A percentile compares a stretch with the other conserved stretches of the same genome.
Conservation (phyloP, 2,888 invertebrate genomes). For the Agriopis leucophaearia region DNA sequence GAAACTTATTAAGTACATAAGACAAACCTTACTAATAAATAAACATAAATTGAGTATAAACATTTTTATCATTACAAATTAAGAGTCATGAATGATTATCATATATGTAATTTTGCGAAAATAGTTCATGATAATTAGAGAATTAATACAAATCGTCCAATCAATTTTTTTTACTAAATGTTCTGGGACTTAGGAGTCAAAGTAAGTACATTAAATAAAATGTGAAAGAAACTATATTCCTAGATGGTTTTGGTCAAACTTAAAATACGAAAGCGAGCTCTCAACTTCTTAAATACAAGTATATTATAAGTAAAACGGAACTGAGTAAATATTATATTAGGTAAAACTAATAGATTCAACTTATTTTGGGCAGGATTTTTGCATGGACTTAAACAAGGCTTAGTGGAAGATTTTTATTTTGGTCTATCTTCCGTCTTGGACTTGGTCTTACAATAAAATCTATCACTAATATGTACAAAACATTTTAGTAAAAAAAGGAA, state of each 20-base stretch:
- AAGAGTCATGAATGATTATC: neutral
- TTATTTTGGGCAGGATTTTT: neutral
- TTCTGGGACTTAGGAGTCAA: neutral
- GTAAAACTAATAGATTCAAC: slow-evolving; percentile 6
- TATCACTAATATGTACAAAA: slow-evolving; percentile 81
- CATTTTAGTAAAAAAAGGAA: slow-evolving; percentile 43
- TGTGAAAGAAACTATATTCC: slow-evolving; percentile 5
- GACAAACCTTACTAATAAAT: slow-evolving; percentile 54
- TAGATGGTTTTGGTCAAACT: slow-evolving; percentile 22
- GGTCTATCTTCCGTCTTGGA: slow-evolving; percentile 48
- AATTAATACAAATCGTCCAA: no score
- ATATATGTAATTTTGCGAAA: neutral
- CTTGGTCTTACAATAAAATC: slow-evolving; percentile 61
- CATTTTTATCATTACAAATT: slow-evolving; percentile 36
- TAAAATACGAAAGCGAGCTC: slow-evolving; percentile 13
- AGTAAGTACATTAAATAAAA: slow-evolving; percentile 1
- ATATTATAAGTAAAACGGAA: slow-evolving; percentile 6
- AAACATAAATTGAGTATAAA: slow-evolving; percentile 51
- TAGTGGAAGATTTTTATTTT: slow-evolving; percentile 41
- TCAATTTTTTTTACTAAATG: neutral
- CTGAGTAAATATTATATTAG: neutral
- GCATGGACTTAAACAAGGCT: neutral
- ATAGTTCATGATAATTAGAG: no score
- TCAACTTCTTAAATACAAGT: slow-evolving; percentile 5
- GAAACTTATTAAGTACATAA: slow-evolving; percentile 31